Base-by-base conservation (phyloP, 2,888 invertebrate genomes). In the Ectemnius cavifrons region DNA sequence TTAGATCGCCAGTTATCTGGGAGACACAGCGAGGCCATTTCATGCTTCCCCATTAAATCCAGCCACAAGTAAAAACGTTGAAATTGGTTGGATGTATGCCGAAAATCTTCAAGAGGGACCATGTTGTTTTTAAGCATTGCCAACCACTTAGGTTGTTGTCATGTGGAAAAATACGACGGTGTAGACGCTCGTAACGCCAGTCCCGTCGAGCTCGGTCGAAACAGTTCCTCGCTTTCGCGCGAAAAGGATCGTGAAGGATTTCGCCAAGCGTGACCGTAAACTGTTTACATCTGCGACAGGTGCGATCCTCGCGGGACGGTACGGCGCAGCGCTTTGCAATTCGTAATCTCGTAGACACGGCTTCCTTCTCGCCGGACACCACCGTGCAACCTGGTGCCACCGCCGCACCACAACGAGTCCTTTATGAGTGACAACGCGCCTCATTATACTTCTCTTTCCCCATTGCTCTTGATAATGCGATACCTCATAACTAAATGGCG, bases 1-100 rank as follows among this genome's bases (percentile, higher is more conserved):
- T 88, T 79, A 79, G 69, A 79, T 78, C 63, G 77, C 73, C 73
- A 77, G 80, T 84, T 85, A 84, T 85, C 84, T 82, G 59, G 75
- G 73, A 69, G 76, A 59, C 57, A 72, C 77, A 66, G 58, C 62
- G 66, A 77, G 69, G 64, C 67, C 67, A 67, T 18, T 52, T 8
- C 63, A 59, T 23, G 52, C 27, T 61, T 62, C 49, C 59, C 20
- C 47, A 37, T 11, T n/a, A 59, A 68, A 56, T 37, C 37, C 8
- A 37, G 8, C 37, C 37, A 11, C 37, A 37, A 37, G 37, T 6
- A 37, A 37, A 8, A 37, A 37, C 8, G 1, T 11, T 8, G 8
- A 37, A 37, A 37, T 37, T 37, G 5, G 0, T 11, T 37, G 8
- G 8, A 11, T 37, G 2, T 11, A 37, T 37, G 1, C 8, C 37